Evolutionary conservation across 64 coral and sea anemone species (phyloP).

Genomic region (Montipora sp.): DNA sequence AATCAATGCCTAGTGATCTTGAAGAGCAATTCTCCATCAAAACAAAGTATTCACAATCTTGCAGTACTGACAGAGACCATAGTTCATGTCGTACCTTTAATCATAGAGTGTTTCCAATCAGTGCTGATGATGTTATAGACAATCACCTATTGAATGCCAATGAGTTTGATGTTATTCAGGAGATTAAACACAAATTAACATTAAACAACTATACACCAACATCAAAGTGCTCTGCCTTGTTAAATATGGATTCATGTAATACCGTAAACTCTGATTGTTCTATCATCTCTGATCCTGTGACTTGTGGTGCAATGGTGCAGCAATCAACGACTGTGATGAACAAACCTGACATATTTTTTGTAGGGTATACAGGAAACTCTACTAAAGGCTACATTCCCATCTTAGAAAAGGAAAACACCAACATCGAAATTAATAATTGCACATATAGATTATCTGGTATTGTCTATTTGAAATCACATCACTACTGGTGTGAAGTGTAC

Average conservation of each 20-base stretch:
- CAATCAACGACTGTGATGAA: slow-evolving; percentile 1
- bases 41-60: neutral
- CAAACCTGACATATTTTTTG: slow-evolving; percentile 25
- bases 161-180: slow-evolving; percentile 33
- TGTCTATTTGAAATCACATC: slow-evolving; percentile 48
- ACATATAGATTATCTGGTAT: slow-evolving; percentile 47
- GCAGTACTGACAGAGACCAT: neutral
- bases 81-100: slow-evolving; percentile 4
- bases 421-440: slow-evolving; percentile 1
- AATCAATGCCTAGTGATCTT: slow-evolving; percentile 20
- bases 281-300: slow-evolving; percentile 15
- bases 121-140: slow-evolving; percentile 42
- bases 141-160: slow-evolving; percentile 29
- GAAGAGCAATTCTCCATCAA: slow-evolving; percentile 35
- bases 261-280: slow-evolving; percentile 21
- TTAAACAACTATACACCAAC: slow-evolving; percentile 5
- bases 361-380: neutral
- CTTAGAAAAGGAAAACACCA: neutral
- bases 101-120: slow-evolving; percentile 37
- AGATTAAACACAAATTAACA: slow-evolving; percentile 38
- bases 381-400: neutral
- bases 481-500: slow-evolving; percentile 51
- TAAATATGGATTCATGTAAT: neutral
- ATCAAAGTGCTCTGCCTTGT: slow-evolving; percentile 19
- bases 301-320: slow-evolving; percentile 10